phyloP scores from a whole-genome alignment of 2,113 vertebrate genomes.

The Scatophagus argus region DNA sequence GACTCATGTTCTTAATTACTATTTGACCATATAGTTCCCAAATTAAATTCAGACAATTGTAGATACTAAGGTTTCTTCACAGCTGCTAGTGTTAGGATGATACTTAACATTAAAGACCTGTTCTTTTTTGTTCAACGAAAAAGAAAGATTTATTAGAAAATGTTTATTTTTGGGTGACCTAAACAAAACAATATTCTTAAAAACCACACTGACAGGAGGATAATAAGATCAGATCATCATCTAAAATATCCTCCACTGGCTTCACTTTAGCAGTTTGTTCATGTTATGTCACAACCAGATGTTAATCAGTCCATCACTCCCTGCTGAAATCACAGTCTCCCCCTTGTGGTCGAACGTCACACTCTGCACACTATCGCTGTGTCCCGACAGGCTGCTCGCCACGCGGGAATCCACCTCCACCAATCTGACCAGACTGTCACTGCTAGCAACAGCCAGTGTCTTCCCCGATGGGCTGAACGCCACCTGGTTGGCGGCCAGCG shows the following conservation, averaged over 20 bases:
- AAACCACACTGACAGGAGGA: not conserved
- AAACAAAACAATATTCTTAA: not conserved
- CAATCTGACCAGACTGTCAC: conserved; percentile 82
- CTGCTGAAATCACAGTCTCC: conserved; percentile 53
- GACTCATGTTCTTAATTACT: too few species aligned
- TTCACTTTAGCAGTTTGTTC: not conserved
- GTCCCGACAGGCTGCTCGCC: conserved; percentile 25
- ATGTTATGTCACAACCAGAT: conserved; percentile 24
- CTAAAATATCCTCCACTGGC: not conserved
- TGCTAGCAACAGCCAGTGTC: conserved; percentile 83
- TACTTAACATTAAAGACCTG: too few species aligned
- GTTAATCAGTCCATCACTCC: conserved; percentile 52
- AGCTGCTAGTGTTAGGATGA: too few species aligned
- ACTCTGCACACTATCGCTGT: conserved; percentile 37
- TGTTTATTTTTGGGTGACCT: not conserved
- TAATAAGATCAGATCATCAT: not conserved
- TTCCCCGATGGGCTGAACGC: conserved; percentile 84
- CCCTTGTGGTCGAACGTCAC: conserved; percentile 52
- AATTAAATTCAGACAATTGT: too few species aligned
- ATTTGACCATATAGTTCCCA: too few species aligned
- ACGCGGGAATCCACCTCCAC: conserved; percentile 68
- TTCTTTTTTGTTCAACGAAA: too few species aligned
- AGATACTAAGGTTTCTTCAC: too few species aligned
- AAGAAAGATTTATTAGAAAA: not conserved
- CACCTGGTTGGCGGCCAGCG: conserved; percentile 85